Base-by-base conservation (phyloP, 2,113 vertebrate species). In the Bubo scandiacus region DNA sequence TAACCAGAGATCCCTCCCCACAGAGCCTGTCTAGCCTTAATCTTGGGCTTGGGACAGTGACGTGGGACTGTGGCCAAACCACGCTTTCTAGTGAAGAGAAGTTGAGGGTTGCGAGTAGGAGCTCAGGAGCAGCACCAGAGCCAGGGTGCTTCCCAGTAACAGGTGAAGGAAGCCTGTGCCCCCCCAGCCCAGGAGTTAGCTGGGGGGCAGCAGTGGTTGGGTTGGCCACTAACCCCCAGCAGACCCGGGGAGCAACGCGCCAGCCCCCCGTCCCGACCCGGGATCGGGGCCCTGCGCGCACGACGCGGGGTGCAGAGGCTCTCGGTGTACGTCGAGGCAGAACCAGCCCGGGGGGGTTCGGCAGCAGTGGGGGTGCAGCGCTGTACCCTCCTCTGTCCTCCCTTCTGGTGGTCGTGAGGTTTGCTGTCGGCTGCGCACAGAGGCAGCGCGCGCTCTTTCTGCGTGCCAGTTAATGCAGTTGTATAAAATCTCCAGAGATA, bases 321-420 rank as follows among this genome's bases (percentile, higher is more conserved):
- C 2, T 30, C 2, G 6, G 70, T 3, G 2, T 22, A 2, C 4
- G 2, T 3, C 9, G 21, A 5, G 51, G 36, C 38, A 13, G 45
- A 15, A 2, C 26, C 36, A 10, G 34, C 34, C 23, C 8, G 1
- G 73, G 34, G 81, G 59, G 11, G 5, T 5, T 11, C 0, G 27
- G 52, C 51, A 34, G 3, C 27, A 1, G 16, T 0, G 34, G 13
- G 15, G 40, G n/a, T 6, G 40, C 25, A 0, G 42, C 4, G 62
- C 26, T 2, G 3, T 2, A 0, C 36, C 36, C 42, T 17, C 11
- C 2, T 11, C 62, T 42, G 42, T 40, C 38, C 67, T 32, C 55
- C 3, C 4, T 19, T 15, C 42, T 6, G 29, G 36, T 23, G 12
- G 25, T 15, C 23, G 1, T 10, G 1, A 20, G n/a, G 23, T 62